Base-by-base conservation (phyloP, 2,113 vertebrate species). In the Campylomormyrus numenius region DNA sequence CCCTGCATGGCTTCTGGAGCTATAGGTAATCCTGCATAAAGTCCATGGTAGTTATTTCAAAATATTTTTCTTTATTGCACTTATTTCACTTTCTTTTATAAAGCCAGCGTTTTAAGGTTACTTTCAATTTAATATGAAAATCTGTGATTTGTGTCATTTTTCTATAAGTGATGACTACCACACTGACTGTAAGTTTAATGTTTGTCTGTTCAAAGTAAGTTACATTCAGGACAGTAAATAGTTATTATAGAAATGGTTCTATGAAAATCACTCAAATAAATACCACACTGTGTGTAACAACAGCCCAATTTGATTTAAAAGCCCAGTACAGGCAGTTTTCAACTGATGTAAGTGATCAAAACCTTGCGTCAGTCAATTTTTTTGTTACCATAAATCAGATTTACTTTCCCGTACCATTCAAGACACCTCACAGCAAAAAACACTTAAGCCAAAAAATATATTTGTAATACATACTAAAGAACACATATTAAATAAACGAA, bases 1-100 rank as follows among this genome's bases (percentile, higher is more conserved):
- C 88, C 31, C 89, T 88, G 89, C 87, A 93, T 94, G 24, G 53
- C 90, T 85, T 15, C 88, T 88, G 77, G 80, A 89, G 58, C 90
- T 91, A 31, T 27, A 11, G n/a, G 92, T 96, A 93, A 96, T 95
- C 93, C 91, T 87, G 50, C 50, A 35, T 88, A 74, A 95, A 93
- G 90, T 90, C n/a, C 70, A 77, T 3, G 5, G 31, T 31, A 77
- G n/a, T 39, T 77, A 19, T 17, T 77, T 31, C 31, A 39, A 39
- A 77, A 3, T 35, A 5, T 17, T 77, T 39, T 39, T 19, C 70
- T 77, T 77, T 77, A 39, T 70, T 70, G 70, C 35, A 42, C 74
- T 80, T 19, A 80, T 35, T 77, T 17, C 31, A 70, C 35, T 42
- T 17, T 80, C 74, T 39, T 9, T 62, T 62, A 62, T n/a, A 62